These are phyloP conservation scores for Sinocyclocheilus anshuiensis DNA, from an alignment of 2,113 vertebrate genomes.

Conservation along the genomic window DNA sequence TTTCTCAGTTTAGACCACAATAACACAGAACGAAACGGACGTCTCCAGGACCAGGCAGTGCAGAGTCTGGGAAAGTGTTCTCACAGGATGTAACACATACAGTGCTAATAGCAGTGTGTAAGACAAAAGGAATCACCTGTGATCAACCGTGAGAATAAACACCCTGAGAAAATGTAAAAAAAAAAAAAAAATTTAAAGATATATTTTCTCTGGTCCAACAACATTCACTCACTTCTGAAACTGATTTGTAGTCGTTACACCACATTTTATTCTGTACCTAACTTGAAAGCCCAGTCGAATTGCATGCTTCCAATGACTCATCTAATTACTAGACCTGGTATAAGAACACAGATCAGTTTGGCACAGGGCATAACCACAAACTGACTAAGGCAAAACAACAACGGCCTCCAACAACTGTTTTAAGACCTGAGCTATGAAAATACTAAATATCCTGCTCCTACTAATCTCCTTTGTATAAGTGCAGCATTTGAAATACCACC, in stretches of 20 bases:
- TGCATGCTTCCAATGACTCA: conserved; percentile 25
- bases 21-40: conserved; percentile 29
- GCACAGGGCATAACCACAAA: conserved; percentile 18
- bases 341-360: conserved; percentile 13
- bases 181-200: background rate
- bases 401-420: conserved; percentile 23
- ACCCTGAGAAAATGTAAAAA: background rate
- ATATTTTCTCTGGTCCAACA: no score
- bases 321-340: conserved; percentile 11
- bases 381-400: conserved; percentile 36
- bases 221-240: background rate
- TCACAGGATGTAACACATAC: conserved; percentile 12
- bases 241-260: background rate
- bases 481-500: background rate
- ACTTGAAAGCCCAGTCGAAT: background rate
- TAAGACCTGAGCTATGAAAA: background rate
- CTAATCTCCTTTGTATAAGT: no score
- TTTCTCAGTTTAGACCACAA: conserved; percentile 67
- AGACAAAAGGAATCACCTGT: background rate
- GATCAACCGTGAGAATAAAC: background rate
- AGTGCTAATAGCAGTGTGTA: background rate
- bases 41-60: background rate
- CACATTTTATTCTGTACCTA: background rate
- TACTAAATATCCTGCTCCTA: background rate
- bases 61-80: conserved; percentile 52